Conservation (phyloP, 2,113 vertebrate genomes). For the Cyprinus carpio region DNA sequence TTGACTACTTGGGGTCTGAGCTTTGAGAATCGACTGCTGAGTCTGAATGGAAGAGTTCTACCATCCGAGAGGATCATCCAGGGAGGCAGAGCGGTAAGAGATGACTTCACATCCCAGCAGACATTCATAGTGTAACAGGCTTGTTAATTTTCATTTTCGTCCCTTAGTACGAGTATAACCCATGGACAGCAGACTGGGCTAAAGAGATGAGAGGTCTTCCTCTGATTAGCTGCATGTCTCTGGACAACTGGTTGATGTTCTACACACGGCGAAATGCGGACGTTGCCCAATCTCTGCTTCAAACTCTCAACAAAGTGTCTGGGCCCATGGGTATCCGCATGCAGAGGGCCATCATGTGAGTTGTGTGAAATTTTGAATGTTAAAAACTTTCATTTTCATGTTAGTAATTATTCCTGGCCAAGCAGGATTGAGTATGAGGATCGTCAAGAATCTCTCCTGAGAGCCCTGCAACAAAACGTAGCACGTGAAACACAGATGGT, state of each 20-base stretch:
- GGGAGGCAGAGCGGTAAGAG: constrained; percentile 76
- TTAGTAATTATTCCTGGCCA: background rate
- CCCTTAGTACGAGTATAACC: constrained; percentile 84
- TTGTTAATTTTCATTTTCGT: background rate
- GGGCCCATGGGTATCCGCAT: constrained; percentile 83
- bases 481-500: constrained; percentile 84
- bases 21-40: constrained; percentile 85
- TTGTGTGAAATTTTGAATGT: background rate
- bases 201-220: constrained; percentile 83
- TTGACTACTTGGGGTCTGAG: constrained; percentile 87
- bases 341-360: constrained; percentile 82
- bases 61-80: constrained; percentile 87
- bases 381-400: background rate
- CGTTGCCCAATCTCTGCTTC: constrained; percentile 77
- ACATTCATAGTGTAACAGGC: background rate
- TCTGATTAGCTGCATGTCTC: constrained; percentile 74
- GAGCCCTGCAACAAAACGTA: constrained; percentile 82
- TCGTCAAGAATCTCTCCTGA: constrained; percentile 83
- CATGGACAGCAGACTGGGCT: constrained; percentile 84
- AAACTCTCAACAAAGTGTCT: constrained; percentile 83
- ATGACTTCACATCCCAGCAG: background rate
- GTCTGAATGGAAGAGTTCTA: constrained; percentile 82
- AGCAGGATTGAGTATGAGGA: constrained; percentile 90
- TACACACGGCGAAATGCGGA: constrained; percentile 78
- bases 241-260: constrained; percentile 86